Evolutionary conservation across 2,888 invertebrate species (phyloP).

Genomic region (Pristionchus maxplancki): DNA sequence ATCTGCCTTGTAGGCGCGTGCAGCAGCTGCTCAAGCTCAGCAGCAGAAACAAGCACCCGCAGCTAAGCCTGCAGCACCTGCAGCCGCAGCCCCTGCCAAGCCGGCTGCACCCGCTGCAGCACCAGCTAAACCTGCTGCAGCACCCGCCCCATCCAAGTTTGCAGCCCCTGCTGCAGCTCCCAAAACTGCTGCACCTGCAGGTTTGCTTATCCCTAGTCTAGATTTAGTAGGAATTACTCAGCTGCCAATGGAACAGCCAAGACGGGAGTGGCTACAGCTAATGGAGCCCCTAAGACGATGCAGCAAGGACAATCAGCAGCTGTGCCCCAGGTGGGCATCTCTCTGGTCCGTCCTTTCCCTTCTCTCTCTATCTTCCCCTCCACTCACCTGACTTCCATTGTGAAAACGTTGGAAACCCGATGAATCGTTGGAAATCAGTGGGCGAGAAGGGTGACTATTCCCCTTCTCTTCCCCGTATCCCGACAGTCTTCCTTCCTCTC

Average conservation of each 20-base stretch:
- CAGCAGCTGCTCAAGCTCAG: not conserved
- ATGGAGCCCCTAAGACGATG: constrained; percentile 13
- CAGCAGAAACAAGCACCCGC: not conserved
- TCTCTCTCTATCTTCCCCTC: too few relatives aligned
- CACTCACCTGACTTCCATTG: not conserved
- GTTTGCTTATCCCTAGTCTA: too few relatives aligned
- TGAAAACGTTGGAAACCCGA: not conserved
- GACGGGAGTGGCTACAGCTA: constrained; percentile 16
- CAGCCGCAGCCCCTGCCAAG: not conserved
- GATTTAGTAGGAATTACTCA: too few relatives aligned
- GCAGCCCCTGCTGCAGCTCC: constrained; percentile 28
- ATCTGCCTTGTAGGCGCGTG: not conserved
- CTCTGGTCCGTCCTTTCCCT: constrained; percentile 25
- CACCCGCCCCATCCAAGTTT: too few relatives aligned
- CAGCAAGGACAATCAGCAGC: not conserved
- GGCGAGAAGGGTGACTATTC: not conserved
- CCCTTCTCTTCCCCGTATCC: constrained; percentile 15
- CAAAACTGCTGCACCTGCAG: too few relatives aligned
- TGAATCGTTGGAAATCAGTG: not conserved
- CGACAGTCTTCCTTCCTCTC: constrained; percentile 23
- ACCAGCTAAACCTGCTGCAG: too few relatives aligned
- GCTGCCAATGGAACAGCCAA: constrained; percentile 4
- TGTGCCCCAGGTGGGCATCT: constrained; percentile 36
- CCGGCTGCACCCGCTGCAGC: not conserved
- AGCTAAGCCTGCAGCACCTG: not conserved